Base-by-base conservation (phyloP, 1,140 invertebrate species). In the Lepidurus apus region DNA sequence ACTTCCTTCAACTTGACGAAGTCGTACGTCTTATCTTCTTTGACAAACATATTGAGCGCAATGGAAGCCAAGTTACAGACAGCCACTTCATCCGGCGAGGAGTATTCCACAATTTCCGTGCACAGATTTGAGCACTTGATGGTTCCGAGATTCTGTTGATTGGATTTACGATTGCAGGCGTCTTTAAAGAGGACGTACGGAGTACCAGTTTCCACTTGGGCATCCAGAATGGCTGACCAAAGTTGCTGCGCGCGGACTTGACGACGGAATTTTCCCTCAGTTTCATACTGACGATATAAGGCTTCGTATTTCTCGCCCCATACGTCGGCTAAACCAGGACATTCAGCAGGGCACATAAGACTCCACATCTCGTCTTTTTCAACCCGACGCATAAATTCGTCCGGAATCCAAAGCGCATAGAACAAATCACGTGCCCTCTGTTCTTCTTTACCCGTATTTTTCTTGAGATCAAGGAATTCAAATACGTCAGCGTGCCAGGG, bases 151-250 rank as follows among this genome's bases (percentile, higher is more conserved):
- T 99, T 99, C 86, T 99, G 92, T 84, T 99, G 98, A 86, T 99
- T 99, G 76, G 94, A 96, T 87, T 99, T 99, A 9, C 92, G 87
- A 84, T 99, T 99, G 83, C 97, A 99, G 17, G 95, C 90, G 87
- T 99, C 98, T 86, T 98, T 99, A 84, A 98, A 99, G 0, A 96
- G 85, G 95, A 99, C 98, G 84, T 97, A 99, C 7, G 98, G 98
- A 21, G 93, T 97, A 42, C 98, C 98, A 21, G 97, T 99, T 89
- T 99, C 98, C 6, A 98, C 94, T 88, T 99, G 98, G 1, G 96
- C 90, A 83, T 96, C 92, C 81, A 99, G 91, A 80, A 99, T 97
- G 26, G 95, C 93, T 82, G 92, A 93, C 97, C 97, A 99, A 73
- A 99, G 84, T 80, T 91, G 86, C 85, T 96, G 93, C 0, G 98